These are phyloP conservation scores for Amaurobius ferox DNA, from an alignment of 2,888 invertebrate genomes.

Conservation along the genomic window DNA sequence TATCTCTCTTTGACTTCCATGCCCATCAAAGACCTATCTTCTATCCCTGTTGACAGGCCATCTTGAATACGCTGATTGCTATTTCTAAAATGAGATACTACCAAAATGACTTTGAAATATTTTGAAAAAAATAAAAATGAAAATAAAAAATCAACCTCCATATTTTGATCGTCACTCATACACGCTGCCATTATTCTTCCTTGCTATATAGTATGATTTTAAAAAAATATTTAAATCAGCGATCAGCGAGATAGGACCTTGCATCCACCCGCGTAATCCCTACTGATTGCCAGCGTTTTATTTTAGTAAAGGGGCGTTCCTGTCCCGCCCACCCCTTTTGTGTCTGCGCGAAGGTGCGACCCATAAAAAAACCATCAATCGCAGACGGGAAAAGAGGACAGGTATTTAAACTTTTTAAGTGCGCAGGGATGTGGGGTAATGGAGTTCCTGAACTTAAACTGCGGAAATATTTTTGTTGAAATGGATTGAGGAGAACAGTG, in stretches of 20 bases:
- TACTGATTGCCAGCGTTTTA: neutral
- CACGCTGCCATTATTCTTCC: neutral
- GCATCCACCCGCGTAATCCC: neutral
- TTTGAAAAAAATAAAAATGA: too few species aligned
- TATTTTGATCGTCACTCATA: neutral
- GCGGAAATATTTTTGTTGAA: too few species aligned
- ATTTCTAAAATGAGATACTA: too few species aligned
- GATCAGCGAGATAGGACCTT: neutral
- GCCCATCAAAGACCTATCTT: too few species aligned
- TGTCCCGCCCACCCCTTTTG: neutral
- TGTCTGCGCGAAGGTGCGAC: neutral
- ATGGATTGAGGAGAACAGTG: too few species aligned
- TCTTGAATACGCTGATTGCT: too few species aligned
- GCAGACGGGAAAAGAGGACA: neutral
- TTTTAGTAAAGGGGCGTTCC: neutral
- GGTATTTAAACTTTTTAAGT: neutral
- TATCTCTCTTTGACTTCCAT: too few species aligned
- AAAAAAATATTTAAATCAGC: constrained; percentile 9
- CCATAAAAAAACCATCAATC: constrained; percentile 4
- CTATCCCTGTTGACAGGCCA: too few species aligned
- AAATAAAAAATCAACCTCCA: too few species aligned
- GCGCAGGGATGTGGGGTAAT: neutral
- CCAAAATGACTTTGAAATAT: too few species aligned
- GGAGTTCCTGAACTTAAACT: neutral
- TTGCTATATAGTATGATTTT: neutral